Conservation (phyloP, 2,888 invertebrate species). For the Artemia sinica region DNA sequence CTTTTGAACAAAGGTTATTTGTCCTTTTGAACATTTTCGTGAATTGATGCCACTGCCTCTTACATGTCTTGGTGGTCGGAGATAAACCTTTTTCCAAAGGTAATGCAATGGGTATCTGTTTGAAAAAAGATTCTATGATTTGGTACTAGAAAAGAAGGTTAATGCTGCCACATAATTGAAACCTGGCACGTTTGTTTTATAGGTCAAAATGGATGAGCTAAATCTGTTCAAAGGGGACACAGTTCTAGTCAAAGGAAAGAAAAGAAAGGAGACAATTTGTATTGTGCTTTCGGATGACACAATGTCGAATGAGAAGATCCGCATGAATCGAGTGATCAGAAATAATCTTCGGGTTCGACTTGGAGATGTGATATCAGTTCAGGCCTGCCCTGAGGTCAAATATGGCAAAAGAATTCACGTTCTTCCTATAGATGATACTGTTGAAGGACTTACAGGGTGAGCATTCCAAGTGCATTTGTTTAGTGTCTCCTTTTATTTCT, state of each 20-base stretch:
- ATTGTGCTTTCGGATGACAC: conserved; percentile 92
- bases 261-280: conserved; percentile 92
- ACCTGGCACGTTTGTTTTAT: conserved; percentile 26
- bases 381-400: conserved; percentile 86
- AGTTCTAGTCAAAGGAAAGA: conserved; percentile 86
- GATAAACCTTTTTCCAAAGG: too few relatives aligned
- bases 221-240: conserved; percentile 95
- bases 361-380: conserved; percentile 88
- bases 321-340: conserved; percentile 88
- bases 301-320: conserved; percentile 90
- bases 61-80: too few relatives aligned
- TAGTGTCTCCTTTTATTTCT: too few relatives aligned
- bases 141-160: too few relatives aligned
- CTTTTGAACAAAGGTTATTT: too few relatives aligned
- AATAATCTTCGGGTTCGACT: conserved; percentile 89
- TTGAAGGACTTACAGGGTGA: conserved; percentile 92
- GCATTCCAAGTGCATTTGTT: conserved; percentile 25
- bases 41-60: too few relatives aligned
- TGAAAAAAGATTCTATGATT: too few relatives aligned
- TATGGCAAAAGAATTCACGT: conserved; percentile 96
- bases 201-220: conserved; percentile 96
- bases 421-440: conserved; percentile 94
- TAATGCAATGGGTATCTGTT: too few relatives aligned
- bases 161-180: too few relatives aligned
- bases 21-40: too few relatives aligned